phyloP scores from a whole-genome alignment of 2,113 vertebrate genomes.

The Xiphias gladius region DNA sequence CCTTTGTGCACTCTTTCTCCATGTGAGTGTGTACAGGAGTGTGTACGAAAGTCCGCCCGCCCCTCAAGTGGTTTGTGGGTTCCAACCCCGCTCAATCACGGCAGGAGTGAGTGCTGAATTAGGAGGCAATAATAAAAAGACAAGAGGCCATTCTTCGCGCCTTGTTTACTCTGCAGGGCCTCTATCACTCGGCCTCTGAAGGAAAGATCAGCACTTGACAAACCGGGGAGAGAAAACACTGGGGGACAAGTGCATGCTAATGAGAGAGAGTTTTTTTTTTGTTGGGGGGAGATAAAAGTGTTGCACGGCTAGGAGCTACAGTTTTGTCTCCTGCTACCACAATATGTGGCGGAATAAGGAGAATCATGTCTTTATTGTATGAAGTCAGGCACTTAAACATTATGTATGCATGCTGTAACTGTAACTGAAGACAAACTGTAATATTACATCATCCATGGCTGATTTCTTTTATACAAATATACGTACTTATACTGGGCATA shows the following conservation, averaged over 20 bases:
- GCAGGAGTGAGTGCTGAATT: constrained; percentile 50
- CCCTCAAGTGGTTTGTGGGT: background rate
- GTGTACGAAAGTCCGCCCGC: background rate
- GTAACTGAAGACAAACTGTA: constrained; percentile 7
- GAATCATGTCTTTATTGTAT: constrained; percentile 5
- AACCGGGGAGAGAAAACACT: constrained; percentile 60
- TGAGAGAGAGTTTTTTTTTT: constrained; percentile 53
- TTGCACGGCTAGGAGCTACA: constrained; percentile 28
- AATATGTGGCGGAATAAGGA: constrained; percentile 16
- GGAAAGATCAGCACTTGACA: constrained; percentile 56
- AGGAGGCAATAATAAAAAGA: constrained; percentile 68
- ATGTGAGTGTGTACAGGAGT: background rate
- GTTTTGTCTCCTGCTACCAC: constrained; percentile 15
- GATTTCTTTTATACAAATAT: background rate
- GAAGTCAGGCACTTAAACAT: constrained; percentile 29
- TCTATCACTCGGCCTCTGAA: constrained; percentile 59
- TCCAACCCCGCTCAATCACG: constrained; percentile 12
- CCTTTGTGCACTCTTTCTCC: background rate
- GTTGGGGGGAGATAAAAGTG: constrained; percentile 46
- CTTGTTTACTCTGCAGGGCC: constrained; percentile 65
- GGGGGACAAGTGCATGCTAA: constrained; percentile 69
- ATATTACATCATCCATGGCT: constrained; percentile 45
- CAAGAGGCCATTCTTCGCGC: constrained; percentile 69
- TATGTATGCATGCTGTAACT: constrained; percentile 45
- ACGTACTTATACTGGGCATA: constrained; percentile 1